phyloP scores from a whole-genome alignment of 2,888 invertebrate genomes.

The Muscina levida region DNA sequence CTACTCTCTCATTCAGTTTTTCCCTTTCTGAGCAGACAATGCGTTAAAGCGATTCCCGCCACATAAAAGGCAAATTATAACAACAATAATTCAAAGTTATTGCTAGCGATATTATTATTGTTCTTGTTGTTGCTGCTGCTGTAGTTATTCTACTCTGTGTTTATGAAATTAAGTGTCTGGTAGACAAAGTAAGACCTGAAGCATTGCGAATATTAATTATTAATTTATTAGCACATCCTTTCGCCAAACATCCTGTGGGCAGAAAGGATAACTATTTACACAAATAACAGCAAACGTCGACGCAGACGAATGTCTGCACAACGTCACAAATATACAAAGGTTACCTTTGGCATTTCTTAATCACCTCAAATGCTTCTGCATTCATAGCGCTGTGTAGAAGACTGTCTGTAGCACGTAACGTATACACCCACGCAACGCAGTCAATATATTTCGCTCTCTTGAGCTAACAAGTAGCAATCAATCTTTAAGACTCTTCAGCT shows the following conservation, averaged over 20 bases:
- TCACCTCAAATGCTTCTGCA: slow-evolving; percentile 9
- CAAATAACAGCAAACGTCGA: not conserved
- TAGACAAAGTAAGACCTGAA: slow-evolving; percentile 41
- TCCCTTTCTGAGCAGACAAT: not conserved
- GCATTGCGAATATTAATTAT: slow-evolving; percentile 52
- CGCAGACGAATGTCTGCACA: too few relatives aligned
- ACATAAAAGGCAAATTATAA: slow-evolving; percentile 13
- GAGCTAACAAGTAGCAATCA: slow-evolving; percentile 40
- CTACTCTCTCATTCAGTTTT: slow-evolving; percentile 21
- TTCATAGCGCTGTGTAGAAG: too few relatives aligned
- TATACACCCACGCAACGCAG: not conserved
- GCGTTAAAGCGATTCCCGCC: slow-evolving; percentile 2
- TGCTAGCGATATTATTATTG: not conserved
- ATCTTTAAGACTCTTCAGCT: slow-evolving; percentile 47
- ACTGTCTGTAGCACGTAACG: too few relatives aligned
- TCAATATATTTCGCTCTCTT: not conserved
- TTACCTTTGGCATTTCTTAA: slow-evolving; percentile 37
- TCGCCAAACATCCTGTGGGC: too few relatives aligned
- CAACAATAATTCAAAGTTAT: slow-evolving; percentile 25
- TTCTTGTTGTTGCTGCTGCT: not conserved
- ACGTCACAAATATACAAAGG: not conserved
- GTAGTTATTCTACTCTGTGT: slow-evolving; percentile 27
- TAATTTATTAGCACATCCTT: slow-evolving; percentile 46
- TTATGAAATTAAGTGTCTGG: slow-evolving; percentile 50
- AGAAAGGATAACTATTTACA: slow-evolving; percentile 12